These are phyloP conservation scores for Propsilocerus akamusi DNA, from an alignment of 1,140 invertebrate species.

Conservation along the genomic window DNA sequence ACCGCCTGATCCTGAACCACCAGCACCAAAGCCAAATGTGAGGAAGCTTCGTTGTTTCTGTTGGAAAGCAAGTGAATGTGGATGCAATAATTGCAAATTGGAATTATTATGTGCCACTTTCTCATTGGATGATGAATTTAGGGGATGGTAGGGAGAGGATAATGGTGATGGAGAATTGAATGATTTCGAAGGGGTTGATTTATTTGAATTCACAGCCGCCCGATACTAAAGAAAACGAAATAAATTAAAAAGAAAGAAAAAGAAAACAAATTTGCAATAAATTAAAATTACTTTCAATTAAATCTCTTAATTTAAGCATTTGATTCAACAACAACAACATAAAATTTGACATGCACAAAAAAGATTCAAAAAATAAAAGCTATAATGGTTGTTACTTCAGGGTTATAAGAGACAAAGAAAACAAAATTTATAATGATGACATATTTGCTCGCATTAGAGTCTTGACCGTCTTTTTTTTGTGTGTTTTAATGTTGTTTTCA, in stretches of 20 bases:
- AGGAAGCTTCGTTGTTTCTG: constrained; percentile 95
- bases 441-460: background rate
- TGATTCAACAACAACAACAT: constrained; percentile 1
- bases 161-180: constrained; percentile 25
- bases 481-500: background rate
- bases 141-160: constrained; percentile 8
- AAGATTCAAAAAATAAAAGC: background rate
- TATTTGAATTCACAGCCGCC: constrained; percentile 28
- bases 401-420: background rate
- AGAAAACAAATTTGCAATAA: constrained; percentile 6
- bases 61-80: constrained; percentile 50
- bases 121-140: background rate
- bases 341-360: constrained; percentile 8
- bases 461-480: background rate
- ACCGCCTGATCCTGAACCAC: constrained; percentile 31
- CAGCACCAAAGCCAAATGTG: constrained; percentile 88
- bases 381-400: background rate
- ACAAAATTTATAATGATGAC: background rate
- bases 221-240: constrained; percentile 18
- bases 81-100: constrained; percentile 29
- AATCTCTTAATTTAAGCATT: background rate
- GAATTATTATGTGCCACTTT: constrained; percentile 2
- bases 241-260: constrained; percentile 1
- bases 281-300: constrained; percentile 4
- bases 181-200: constrained; percentile 38